Evolutionary conservation across 2,797 vertebrate genomes (phyloP), one percentile per base, ranked within the genome.

Genomic region (Pantherophis vulpinus): DNA sequence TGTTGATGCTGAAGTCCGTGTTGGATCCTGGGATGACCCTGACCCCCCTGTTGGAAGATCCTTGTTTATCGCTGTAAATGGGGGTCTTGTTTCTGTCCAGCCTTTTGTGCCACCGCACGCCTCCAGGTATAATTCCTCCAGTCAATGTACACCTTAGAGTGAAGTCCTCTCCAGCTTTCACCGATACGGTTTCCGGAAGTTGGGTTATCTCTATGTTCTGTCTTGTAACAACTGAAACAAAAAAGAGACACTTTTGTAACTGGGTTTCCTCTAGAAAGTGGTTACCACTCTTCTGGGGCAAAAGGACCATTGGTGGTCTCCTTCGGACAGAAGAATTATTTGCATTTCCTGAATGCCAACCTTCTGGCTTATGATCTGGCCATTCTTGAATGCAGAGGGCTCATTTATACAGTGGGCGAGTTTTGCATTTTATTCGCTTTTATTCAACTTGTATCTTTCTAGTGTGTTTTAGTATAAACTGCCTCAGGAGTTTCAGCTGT

Each of bases 71-170:
- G 2, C 91, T 92, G 70, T 94, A 96, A 91, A 97, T 60, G 70
- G 94, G 92, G 2, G 87, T 20, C 6, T 90, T 74, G 13, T 0
- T 90, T 51, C 92, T 20, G 89, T 95, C 94, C 11, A 56, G 0
- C 3, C 91, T 95, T 60, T 55, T 90, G 88, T 94, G 94, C 95
- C 96, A 97, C 27, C 70, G 92, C 29, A 95, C 74, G 2, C 90
- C 87, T 5, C 95, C 93, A 0, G n/a, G 8, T 0, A 91, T 86
- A 20, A 27, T 32, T 0, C 0, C 0, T 12, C 79, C 95, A 1
- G 4, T 37, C 37, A 94, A 20, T 0, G 93, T 93, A 89, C 95
- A 95, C 23, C 54, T 91, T 90, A 96, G 93, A 2, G 87, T 9
- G 87, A 94, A 91, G 29, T 42, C 93, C 61, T 93, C 83, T 93